phyloP scores from a whole-genome alignment of 1,140 invertebrate species.

The Cotesia glomerata region DNA sequence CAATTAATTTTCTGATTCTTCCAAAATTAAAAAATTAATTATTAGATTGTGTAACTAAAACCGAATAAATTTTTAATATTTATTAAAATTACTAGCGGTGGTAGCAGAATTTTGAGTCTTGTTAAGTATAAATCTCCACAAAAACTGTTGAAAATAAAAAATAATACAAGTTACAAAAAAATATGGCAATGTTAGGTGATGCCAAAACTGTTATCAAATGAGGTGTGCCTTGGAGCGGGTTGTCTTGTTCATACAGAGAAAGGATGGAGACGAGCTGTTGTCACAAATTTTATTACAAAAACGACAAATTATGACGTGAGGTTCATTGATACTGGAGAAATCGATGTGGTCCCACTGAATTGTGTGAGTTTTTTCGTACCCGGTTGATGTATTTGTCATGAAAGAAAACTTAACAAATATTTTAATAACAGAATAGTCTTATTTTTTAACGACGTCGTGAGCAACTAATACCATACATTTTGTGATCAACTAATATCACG shows the following conservation, averaged over 20 bases:
- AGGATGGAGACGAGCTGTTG: slow-evolving; percentile 56
- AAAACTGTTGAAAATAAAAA: slow-evolving; percentile 2
- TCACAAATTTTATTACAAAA: slow-evolving; percentile 45
- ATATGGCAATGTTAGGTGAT: slow-evolving; percentile 57
- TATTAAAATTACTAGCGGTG: too few species aligned
- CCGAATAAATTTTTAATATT: too few species aligned
- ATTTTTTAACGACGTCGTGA: not conserved
- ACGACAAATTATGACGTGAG: slow-evolving; percentile 50
- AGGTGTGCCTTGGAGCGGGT: slow-evolving; percentile 55
- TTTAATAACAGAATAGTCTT: too few species aligned
- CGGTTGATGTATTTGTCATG: slow-evolving; percentile 26
- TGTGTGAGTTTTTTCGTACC: slow-evolving; percentile 52
- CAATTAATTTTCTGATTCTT: not conserved
- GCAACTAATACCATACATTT: slow-evolving; percentile 33
- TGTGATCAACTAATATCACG: slow-evolving; percentile 28
- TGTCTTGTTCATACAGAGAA: slow-evolving; percentile 54
- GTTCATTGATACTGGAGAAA: slow-evolving; percentile 67
- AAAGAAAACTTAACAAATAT: slow-evolving; percentile 23
- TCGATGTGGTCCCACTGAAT: slow-evolving; percentile 51
- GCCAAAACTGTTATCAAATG: slow-evolving; percentile 49
- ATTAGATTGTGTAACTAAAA: not conserved
- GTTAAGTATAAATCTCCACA: too few species aligned
- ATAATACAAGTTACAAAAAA: slow-evolving; percentile 37
- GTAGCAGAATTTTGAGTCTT: not conserved
- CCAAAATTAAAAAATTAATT: slow-evolving; percentile 1